These are phyloP conservation scores for Erpetoichthys calabaricus DNA, from an alignment of 2,797 vertebrate species.

Conservation along the genomic window DNA sequence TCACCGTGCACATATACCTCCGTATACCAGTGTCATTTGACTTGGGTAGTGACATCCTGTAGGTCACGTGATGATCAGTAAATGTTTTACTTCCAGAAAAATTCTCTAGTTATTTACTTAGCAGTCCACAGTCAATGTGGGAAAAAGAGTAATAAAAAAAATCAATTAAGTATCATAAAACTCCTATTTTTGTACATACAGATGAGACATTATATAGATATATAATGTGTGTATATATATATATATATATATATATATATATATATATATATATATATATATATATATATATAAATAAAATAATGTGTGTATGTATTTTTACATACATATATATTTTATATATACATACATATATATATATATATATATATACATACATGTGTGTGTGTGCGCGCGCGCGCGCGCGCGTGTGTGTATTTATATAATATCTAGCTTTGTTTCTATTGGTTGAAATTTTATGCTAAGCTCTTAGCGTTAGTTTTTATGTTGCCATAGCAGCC, in stretches of 20 bases:
- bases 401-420: too few relatives aligned
- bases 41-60: constrained; percentile 3
- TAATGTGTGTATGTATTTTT: too few relatives aligned
- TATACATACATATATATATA: too few relatives aligned
- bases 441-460: constrained; percentile 88
- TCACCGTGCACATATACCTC: constrained; percentile 3
- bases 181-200: constrained; percentile 19
- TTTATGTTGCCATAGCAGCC: constrained; percentile 99
- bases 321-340: too few relatives aligned
- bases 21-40: constrained; percentile 6
- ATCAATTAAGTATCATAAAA: constrained; percentile 33
- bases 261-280: too few relatives aligned
- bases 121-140: too few relatives aligned
- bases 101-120: too few relatives aligned
- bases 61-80: background rate
- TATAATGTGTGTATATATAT: too few relatives aligned
- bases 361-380: too few relatives aligned
- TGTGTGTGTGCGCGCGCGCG: too few relatives aligned
- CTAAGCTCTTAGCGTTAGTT: constrained; percentile 98
- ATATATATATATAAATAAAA: too few relatives aligned
- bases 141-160: constrained; percentile 25
- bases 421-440: constrained; percentile 49
- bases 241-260: too few relatives aligned
- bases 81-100: background rate
- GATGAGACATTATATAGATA: constrained; percentile 5